Percentiles rank a stretch among this genome's conserved stretches.
phyloP scores from a whole-genome alignment of 2,797 vertebrate genomes.

The Myoxocephalus aenaeus region DNA sequence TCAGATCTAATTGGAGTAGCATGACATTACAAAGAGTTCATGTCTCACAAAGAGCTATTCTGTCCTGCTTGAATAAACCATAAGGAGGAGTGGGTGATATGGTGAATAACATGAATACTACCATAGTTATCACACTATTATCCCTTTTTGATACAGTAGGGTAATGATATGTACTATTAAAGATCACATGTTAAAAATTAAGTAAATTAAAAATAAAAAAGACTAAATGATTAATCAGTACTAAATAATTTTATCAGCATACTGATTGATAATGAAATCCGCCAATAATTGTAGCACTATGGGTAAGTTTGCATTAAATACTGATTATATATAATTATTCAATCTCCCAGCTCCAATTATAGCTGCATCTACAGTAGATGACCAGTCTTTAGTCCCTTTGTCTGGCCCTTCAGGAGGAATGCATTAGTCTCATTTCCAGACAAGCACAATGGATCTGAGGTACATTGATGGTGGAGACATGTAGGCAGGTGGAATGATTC shows the following conservation, averaged over 20 bases:
- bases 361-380: neutral
- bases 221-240: neutral
- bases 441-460: neutral
- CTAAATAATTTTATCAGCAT: neutral
- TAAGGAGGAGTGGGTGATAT: neutral
- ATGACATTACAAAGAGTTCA: neutral
- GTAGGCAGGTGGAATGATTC: constrained; percentile 48
- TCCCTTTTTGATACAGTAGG: neutral
- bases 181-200: too few relatives aligned
- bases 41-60: neutral
- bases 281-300: neutral
- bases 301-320: neutral
- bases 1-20: neutral
- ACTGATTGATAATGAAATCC: neutral
- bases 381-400: neutral
- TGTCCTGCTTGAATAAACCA: neutral
- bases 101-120: neutral
- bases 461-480: constrained; percentile 19
- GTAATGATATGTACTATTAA: neutral
- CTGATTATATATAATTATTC: neutral
- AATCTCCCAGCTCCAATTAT: neutral
- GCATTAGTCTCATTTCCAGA: neutral
- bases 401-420: neutral
- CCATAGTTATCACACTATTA: neutral
- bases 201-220: too few relatives aligned